Percentiles rank a stretch among this genome's conserved stretches.
phyloP scores from a whole-genome alignment of 2,888 invertebrate species.

The Tenthredo scrophulariae region DNA sequence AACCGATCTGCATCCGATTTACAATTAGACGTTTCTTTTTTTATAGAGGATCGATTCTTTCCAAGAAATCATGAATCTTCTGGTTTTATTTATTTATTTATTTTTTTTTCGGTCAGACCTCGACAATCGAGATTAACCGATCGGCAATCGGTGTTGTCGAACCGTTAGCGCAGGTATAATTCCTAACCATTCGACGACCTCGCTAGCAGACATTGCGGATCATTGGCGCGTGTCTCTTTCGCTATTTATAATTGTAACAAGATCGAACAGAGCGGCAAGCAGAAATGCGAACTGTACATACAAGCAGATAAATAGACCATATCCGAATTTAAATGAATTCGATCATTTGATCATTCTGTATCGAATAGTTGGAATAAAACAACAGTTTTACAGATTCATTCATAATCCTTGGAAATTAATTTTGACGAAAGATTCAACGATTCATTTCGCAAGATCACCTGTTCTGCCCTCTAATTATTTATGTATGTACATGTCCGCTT shows the following conservation, averaged over 20 bases:
- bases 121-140: not conserved
- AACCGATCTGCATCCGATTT: not conserved
- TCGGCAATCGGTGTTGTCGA: not conserved
- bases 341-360: not conserved
- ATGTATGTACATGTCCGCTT: not conserved
- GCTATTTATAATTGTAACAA: constrained; percentile 16
- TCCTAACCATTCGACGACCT: not conserved
- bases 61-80: not conserved
- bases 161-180: constrained; percentile 6
- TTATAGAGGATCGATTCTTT: not conserved
- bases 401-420: not conserved
- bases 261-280: not conserved
- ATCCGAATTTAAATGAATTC: not conserved
- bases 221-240: not conserved
- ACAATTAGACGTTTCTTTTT: not conserved
- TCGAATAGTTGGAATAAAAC: not conserved
- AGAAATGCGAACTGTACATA: not conserved
- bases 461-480: not conserved
- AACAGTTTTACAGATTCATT: not conserved
- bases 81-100: not conserved
- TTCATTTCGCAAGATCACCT: not conserved
- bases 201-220: constrained; percentile 12
- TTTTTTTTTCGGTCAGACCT: not conserved
- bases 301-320: no score
- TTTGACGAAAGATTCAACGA: not conserved